These are phyloP conservation scores for Synergus laeviventris DNA, from an alignment of 2,888 invertebrate genomes.

Conservation along the genomic window DNA sequence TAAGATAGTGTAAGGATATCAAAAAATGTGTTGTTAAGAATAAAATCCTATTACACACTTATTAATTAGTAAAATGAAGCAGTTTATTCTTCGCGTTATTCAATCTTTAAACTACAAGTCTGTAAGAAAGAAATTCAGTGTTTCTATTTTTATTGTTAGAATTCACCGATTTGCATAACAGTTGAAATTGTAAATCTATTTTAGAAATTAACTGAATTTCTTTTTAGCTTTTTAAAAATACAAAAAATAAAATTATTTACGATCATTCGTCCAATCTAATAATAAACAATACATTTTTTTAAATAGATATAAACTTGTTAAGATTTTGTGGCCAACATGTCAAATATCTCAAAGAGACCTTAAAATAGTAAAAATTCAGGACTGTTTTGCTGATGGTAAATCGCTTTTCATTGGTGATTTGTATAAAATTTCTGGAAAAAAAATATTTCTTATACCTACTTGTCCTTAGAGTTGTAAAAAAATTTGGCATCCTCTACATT, in stretches of 20 bases:
- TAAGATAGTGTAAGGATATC: slow-evolving; percentile 11
- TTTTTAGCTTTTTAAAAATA: not conserved
- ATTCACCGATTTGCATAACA: slow-evolving; percentile 17
- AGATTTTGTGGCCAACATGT: slow-evolving; percentile 37
- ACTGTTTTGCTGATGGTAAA: not conserved
- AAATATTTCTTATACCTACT: not conserved
- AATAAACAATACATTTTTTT: not conserved
- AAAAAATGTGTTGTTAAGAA: slow-evolving; percentile 7
- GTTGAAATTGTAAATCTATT: not conserved
- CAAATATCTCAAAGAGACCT: slow-evolving; percentile 2
- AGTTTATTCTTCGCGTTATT: slow-evolving; percentile 12
- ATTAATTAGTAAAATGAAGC: slow-evolving; percentile 18
- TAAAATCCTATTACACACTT: slow-evolving; percentile 15
- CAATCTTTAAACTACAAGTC: not conserved
- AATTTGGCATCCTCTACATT: slow-evolving; percentile 4
- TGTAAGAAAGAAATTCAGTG: slow-evolving; percentile 2
- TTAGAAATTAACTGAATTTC: not conserved
- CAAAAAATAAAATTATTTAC: not conserved
- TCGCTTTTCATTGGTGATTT: slow-evolving; percentile 5
- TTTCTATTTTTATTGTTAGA: slow-evolving; percentile 24
- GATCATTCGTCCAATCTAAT: not conserved
- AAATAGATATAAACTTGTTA: not conserved
- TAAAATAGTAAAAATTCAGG: not conserved
- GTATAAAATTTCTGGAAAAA: slow-evolving; percentile 2
- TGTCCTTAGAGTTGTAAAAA: slow-evolving; percentile 19